Conservation (phyloP, 2,113 vertebrate species). For the Salvelinus fontinalis region DNA sequence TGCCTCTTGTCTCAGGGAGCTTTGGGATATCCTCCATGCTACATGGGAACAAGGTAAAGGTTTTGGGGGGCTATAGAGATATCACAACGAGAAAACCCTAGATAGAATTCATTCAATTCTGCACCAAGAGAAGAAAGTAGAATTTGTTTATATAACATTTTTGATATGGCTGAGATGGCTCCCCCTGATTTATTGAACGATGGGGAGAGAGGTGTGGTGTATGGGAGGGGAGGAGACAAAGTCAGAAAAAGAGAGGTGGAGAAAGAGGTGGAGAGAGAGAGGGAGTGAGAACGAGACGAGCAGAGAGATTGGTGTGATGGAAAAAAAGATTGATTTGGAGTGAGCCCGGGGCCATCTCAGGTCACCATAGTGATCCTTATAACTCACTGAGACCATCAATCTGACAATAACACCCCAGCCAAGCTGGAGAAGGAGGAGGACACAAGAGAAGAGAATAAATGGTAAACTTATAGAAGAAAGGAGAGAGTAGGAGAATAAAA, state of each 20-base stretch:
- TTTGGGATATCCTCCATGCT: conserved; percentile 57
- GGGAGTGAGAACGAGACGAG: conserved; percentile 13
- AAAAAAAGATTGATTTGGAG: conserved; percentile 72
- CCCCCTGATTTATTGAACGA: conserved; percentile 9
- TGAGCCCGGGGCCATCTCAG: conserved; percentile 63
- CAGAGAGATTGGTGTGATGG: conserved; percentile 61
- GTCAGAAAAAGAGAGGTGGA: conserved; percentile 17
- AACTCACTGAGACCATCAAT: conserved; percentile 65
- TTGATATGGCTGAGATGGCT: background rate
- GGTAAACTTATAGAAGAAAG: conserved; percentile 11
- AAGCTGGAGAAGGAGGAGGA: background rate
- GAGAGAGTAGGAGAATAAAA: background rate
- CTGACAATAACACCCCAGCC: conserved; percentile 41
- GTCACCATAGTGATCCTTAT: conserved; percentile 71
- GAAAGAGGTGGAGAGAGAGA: conserved; percentile 18
- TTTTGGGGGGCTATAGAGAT: background rate
- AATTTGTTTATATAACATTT: background rate
- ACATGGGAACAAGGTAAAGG: conserved; percentile 40
- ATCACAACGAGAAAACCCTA: no score
- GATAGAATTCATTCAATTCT: no score
- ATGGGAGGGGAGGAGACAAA: no score
- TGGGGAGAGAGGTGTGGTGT: conserved; percentile 17
- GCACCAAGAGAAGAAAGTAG: background rate
- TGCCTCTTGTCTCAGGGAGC: conserved; percentile 37
- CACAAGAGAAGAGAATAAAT: conserved; percentile 9